Evolutionary conservation across 2,113 vertebrate species (phyloP).

Genomic region (Pomatorhinus ruficollis): DNA sequence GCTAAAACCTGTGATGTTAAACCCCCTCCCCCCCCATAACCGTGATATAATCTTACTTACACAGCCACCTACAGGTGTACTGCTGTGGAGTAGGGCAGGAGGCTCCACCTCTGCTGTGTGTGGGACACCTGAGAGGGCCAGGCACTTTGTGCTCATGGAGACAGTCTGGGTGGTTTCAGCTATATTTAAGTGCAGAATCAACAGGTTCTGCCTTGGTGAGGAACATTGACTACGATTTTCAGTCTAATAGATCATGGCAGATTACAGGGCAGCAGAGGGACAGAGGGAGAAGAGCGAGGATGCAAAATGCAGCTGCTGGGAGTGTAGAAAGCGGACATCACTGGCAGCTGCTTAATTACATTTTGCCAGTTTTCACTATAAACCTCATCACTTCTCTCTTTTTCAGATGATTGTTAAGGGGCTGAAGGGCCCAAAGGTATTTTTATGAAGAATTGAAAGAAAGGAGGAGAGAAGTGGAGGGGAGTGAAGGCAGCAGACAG

Average conservation of each 20-base stretch:
- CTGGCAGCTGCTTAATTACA: conserved; percentile 1
- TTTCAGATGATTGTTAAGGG: background rate
- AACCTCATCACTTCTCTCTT: background rate
- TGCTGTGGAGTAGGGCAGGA: background rate
- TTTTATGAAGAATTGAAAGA: background rate
- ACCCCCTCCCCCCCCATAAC: background rate
- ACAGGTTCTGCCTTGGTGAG: background rate
- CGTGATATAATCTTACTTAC: background rate
- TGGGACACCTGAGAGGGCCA: background rate
- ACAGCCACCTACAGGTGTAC: background rate
- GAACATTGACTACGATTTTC: background rate
- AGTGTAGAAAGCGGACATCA: background rate
- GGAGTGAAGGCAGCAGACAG: fast-evolving
- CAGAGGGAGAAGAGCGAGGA: background rate
- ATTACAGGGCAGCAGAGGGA: background rate
- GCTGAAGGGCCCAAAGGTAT: background rate
- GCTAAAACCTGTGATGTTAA: background rate
- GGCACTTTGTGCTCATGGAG: fast-evolving
- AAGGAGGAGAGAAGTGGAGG: background rate
- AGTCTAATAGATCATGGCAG: background rate
- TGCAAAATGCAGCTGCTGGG: background rate
- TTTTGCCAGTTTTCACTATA: background rate
- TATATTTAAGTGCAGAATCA: background rate
- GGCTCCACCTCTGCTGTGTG: fast-evolving
- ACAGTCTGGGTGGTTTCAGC: background rate